Percentiles rank a stretch among this genome's conserved stretches.
Conservation (phyloP, 2,888 invertebrate species). For the Sesia bembeciformis region DNA sequence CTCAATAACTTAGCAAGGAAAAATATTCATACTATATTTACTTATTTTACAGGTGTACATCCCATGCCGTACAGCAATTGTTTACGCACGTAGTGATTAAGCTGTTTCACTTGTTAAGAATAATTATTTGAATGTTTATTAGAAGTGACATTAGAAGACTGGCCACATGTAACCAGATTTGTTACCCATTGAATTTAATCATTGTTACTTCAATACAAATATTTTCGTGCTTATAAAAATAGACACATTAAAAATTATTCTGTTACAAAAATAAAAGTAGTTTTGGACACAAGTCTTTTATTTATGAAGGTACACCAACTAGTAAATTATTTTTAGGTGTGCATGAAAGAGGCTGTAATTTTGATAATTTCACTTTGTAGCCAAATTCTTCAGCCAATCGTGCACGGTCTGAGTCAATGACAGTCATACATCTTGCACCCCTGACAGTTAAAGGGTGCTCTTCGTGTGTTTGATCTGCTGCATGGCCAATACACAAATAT, state of each 20-base stretch:
- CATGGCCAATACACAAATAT: conserved; percentile 88
- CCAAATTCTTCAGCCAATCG: conserved; percentile 82
- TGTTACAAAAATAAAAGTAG: too few species aligned
- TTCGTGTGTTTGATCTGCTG: conserved; percentile 93
- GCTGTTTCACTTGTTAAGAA: too few species aligned
- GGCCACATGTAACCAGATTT: too few species aligned
- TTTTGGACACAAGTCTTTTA: conserved; percentile 4
- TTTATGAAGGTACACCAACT: conserved; percentile 72
- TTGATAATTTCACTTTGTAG: conserved; percentile 83
- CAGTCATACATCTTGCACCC: conserved; percentile 90
- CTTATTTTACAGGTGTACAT: conserved; percentile 78
- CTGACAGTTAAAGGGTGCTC: conserved; percentile 80
- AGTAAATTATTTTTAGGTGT: conserved; percentile 94
- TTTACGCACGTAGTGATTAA: conserved; percentile 58
- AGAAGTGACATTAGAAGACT: too few species aligned
- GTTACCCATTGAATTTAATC: not conserved
- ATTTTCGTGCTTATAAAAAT: not conserved
- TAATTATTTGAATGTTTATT: too few species aligned
- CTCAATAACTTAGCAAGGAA: not conserved
- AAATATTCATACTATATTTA: conserved; percentile 4
- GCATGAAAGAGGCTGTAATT: conserved; percentile 85
- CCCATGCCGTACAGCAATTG: conserved; percentile 81
- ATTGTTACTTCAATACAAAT: not conserved
- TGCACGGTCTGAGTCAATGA: conserved; percentile 90
- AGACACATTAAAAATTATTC: not conserved